Percentiles rank a stretch among this genome's conserved stretches.
These are phyloP conservation scores for Periophthalmus magnuspinnatus DNA, from an alignment of 2,797 vertebrate species.

Conservation along the genomic window DNA sequence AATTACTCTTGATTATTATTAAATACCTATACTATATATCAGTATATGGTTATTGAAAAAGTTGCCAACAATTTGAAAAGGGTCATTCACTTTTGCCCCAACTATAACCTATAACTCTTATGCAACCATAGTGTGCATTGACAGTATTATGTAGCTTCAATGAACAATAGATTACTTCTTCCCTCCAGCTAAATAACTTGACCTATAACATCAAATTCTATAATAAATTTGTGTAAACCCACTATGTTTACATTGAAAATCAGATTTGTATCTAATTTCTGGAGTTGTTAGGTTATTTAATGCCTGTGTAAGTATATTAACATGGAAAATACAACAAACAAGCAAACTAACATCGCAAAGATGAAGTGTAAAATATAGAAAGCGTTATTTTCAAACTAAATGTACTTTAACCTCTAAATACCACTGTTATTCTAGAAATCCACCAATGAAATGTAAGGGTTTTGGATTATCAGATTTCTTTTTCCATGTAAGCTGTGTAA, in stretches of 20 bases:
- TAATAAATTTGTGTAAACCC: not conserved
- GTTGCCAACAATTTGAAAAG: not conserved
- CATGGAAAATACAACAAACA: too few relatives aligned
- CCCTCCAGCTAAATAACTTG: not conserved
- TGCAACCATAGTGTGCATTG: not conserved
- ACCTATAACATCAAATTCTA: not conserved
- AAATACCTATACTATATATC: too few relatives aligned
- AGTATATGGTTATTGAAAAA: not conserved
- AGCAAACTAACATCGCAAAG: not conserved
- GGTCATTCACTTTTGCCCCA: not conserved
- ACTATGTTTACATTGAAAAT: not conserved
- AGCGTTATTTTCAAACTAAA: too few relatives aligned
- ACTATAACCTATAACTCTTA: not conserved
- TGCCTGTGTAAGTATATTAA: not conserved
- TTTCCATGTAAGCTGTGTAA: not conserved
- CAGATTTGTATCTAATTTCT: not conserved
- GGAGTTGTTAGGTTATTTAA: not conserved
- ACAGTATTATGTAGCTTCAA: not conserved
- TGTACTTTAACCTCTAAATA: too few relatives aligned
- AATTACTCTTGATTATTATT: too few relatives aligned
- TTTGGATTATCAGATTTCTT: not conserved
- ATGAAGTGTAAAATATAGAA: too few relatives aligned
- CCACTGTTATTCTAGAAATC: not conserved
- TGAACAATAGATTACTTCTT: not conserved
- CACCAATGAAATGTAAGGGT: not conserved